Percentiles rank a stretch among this genome's conserved stretches.
Conservation (phyloP, 2,113 vertebrate species). For the Tragelaphus strepsiceros region DNA sequence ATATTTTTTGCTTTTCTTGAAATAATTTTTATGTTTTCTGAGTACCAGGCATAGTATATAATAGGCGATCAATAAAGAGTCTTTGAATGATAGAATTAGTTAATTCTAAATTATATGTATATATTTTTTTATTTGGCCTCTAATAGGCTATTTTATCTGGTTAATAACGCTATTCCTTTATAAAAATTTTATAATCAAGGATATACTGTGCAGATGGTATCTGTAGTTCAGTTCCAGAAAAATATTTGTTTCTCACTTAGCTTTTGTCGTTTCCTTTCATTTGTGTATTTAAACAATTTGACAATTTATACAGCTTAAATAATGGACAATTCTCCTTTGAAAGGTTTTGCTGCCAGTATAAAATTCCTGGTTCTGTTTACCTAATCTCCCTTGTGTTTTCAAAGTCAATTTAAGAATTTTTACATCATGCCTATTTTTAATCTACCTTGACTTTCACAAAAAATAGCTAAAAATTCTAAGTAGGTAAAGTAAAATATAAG, state of each 20-base stretch:
- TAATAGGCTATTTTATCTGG: background rate
- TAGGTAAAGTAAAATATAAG: background rate
- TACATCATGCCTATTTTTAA: background rate
- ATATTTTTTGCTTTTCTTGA: background rate
- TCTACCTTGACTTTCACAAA: background rate
- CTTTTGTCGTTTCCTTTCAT: background rate
- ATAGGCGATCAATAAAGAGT: background rate
- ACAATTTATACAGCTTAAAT: background rate
- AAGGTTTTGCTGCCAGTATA: background rate
- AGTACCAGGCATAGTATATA: background rate
- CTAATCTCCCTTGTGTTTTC: background rate
- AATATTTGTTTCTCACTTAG: background rate
- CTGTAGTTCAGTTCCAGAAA: background rate
- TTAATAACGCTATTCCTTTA: background rate
- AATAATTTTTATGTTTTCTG: background rate
- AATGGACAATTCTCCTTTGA: background rate
- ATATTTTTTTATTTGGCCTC: background rate
- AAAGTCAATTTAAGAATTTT: background rate
- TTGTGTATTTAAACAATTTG: background rate
- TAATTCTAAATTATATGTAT: background rate
- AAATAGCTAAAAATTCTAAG: background rate
- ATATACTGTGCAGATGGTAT: background rate
- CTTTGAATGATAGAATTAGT: background rate
- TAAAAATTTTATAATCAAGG: background rate
- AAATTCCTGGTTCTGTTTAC: background rate